phyloP scores from a whole-genome alignment of 2,888 invertebrate genomes.

The Rotaria magnacalcarata region DNA sequence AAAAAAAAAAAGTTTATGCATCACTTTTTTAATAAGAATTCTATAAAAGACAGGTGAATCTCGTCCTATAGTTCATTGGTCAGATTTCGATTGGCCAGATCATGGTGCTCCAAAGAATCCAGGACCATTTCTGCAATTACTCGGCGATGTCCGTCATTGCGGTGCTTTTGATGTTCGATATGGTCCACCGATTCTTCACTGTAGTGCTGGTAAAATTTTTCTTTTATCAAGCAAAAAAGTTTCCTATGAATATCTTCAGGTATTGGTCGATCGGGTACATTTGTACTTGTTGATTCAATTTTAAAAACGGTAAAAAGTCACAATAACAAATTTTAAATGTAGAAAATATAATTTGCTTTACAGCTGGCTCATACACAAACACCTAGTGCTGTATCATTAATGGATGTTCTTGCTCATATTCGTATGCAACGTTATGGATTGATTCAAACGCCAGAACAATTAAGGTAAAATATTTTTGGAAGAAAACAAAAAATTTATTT shows the following conservation, averaged over 20 bases:
- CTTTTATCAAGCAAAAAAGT: neutral
- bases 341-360: too few relatives aligned
- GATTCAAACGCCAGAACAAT: constrained; percentile 88
- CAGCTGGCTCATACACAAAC: neutral
- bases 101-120: constrained; percentile 3
- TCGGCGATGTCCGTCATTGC: neutral
- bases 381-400: neutral
- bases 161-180: constrained; percentile 12
- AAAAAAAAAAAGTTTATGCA: neutral
- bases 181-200: constrained; percentile 12
- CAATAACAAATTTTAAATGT: neutral
- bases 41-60: neutral
- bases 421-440: constrained; percentile 82
- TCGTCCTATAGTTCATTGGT: constrained; percentile 30
- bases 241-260: constrained; percentile 26
- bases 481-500: neutral
- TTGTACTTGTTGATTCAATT: constrained; percentile 76
- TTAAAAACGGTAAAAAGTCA: constrained; percentile 36
- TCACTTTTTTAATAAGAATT: neutral
- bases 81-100: constrained; percentile 8
- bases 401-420: constrained; percentile 67
- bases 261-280: constrained; percentile 68
- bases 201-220: neutral
- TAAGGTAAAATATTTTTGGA: constrained; percentile 55
- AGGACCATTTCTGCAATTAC: neutral